Conservation (phyloP, 1,140 invertebrate species). For the Drosophila nigromelanica region DNA sequence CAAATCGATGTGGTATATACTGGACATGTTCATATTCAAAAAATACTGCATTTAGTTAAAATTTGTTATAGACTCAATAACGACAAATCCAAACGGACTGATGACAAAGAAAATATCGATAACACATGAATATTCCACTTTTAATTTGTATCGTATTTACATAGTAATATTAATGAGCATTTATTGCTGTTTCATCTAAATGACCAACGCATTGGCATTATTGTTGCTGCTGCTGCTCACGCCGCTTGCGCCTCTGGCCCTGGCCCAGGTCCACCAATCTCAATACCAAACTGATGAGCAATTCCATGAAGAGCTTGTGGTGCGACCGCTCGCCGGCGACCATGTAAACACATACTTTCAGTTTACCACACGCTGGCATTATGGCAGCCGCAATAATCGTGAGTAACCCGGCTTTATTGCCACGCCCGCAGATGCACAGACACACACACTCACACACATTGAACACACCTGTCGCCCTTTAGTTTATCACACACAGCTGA, state of each 20-base stretch:
- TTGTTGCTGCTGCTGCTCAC: constrained; percentile 21
- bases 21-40: not conserved
- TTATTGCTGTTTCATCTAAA: constrained; percentile 29
- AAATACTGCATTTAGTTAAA: not conserved
- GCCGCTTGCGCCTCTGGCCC: constrained; percentile 5
- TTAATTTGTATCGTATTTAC: constrained; percentile 32
- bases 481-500: constrained; percentile 93
- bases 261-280: constrained; percentile 9
- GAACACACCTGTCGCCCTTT: constrained; percentile 63
- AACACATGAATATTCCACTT: constrained; percentile 22
- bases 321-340: constrained; percentile 91
- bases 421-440: not conserved
- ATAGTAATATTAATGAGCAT: constrained; percentile 31
- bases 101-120: constrained; percentile 11
- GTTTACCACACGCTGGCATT: constrained; percentile 92
- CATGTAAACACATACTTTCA: constrained; percentile 94
- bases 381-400: constrained; percentile 85
- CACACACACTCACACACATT: not conserved
- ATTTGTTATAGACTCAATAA: not conserved
- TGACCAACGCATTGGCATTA: constrained; percentile 16
- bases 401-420: constrained; percentile 72
- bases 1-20: not conserved
- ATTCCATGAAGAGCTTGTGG: constrained; percentile 91
- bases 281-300: constrained; percentile 84
- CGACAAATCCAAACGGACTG: not conserved